Evolutionary conservation across 2,797 vertebrate genomes (phyloP), one percentile per base, ranked within the genome.

Genomic region (Arnoldichthys spilopterus): DNA sequence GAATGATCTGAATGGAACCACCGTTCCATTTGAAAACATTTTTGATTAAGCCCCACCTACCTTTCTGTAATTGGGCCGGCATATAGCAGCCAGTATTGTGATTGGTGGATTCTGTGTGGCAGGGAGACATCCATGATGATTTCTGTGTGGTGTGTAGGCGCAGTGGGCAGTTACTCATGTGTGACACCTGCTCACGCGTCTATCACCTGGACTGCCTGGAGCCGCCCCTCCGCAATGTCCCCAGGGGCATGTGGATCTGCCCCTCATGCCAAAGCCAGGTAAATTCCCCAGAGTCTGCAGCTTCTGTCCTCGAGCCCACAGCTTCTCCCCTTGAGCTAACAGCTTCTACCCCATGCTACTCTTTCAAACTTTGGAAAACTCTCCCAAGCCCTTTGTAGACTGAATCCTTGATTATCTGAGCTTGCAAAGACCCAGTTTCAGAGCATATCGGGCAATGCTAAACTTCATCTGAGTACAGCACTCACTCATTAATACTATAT

Each of bases 201-300:
- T 95, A 95, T 91, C 95, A 96, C 82, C 92, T 95, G 92, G 95
- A 96, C 89, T 96, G 94, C 90, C 90, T 96, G 91, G 94, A 94
- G 80, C 95, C 94, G 0, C 93, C 95, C 89, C 92, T 95, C 89
- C 95, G 94, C 93, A 92, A 93, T 71, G 94, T 95, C 89, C 95
- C 95, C 77, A 95, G 94, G 94, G 94, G 94, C 93, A 95, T 95
- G 94, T 96, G 94, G 95, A 95, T 96, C 88, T 96, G 94, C 88
- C 94, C 94, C 86, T 93, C 94, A 85, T 95, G 93, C 92, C 94
- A 95, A 90, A 94, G 94, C 90, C 94, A 96, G 95, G 94, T 95
- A 94, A 86, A 78, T 77, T 30, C 40, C 26, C 51, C 30, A 72
- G 37, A 51, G 74, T 47, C 56, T 28, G n/a, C 54, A 34, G 28